Base-by-base conservation (phyloP, 2,888 invertebrate genomes). In the Serripes groenlandicus region DNA sequence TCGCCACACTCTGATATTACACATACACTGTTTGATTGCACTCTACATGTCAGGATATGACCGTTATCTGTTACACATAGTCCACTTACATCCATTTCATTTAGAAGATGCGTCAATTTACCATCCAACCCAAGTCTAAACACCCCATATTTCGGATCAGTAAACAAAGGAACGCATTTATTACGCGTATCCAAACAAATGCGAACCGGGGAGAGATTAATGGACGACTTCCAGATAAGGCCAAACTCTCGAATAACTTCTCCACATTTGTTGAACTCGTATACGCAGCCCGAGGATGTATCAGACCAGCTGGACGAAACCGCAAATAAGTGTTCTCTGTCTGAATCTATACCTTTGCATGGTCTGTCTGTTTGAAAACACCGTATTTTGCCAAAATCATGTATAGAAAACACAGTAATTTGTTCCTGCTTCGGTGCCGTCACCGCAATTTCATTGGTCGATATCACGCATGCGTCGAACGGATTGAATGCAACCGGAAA, bases 341-440 rank as follows among this genome's bases (percentile, higher is more conserved):
- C 28, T 2, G 66, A 66, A 26, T 0, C 42, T 15, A 66, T 42
- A 23, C 66, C 66, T 42, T 66, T 66, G 18, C 34, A 35, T 11
- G 66, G 66, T n/a, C 26, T 42, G 23, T 66, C 66, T 5, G 66
- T 66, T 42, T 35, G n/a, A 28, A 66, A 66, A 35, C 42, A 66
- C 7, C 35, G 35, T 7, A 26, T 26, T 23, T 35, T 42, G 9
- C 26, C 7, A 3, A 37, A 66, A 23, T 37, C 66, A 66, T 23
- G 5, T 9, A 28, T 42, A 26, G 49, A 66, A 18, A 42, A 18
- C 0, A 21, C 28, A 23, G 28, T 7, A 35, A 66, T 66, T 26
- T 42, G 34, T 15, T 26, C 26, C 26, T 66, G 37, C 11, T 35
- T 37, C 2, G 66, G 66, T 3, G 66, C 37, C 3, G 66, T 35